phyloP scores from a whole-genome alignment of 2,113 vertebrate genomes.

The Amphiprion percula region DNA sequence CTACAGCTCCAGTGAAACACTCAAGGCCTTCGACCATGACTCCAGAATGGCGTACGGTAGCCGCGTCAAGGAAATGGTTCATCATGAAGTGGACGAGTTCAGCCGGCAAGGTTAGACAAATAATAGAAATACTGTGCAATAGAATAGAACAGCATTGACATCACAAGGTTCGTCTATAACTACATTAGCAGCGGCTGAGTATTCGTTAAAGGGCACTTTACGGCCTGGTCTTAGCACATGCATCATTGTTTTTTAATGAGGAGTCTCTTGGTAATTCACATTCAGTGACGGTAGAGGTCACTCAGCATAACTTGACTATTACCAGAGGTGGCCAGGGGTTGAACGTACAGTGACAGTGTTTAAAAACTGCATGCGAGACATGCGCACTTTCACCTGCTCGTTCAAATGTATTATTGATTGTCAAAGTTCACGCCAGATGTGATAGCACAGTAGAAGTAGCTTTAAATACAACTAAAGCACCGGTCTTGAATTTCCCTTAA shows the following conservation, averaged over 20 bases:
- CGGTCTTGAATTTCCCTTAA: background rate
- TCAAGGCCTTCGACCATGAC: conserved; percentile 98
- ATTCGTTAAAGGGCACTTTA: conserved; percentile 30
- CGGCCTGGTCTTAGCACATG: conserved; percentile 20
- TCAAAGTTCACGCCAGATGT: conserved; percentile 27
- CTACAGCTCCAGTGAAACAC: conserved; percentile 98
- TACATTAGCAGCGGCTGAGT: conserved; percentile 21
- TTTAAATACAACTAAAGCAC: background rate
- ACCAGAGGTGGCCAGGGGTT: conserved; percentile 22
- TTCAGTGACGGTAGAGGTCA: conserved; percentile 43
- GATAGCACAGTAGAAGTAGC: conserved; percentile 3
- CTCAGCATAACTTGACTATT: conserved; percentile 17
- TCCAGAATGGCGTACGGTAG: conserved; percentile 89
- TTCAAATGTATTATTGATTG: conserved; percentile 43
- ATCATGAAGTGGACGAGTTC: conserved; percentile 95
- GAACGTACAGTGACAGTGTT: conserved; percentile 5
- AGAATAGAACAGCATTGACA: conserved; percentile 12
- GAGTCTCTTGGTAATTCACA: conserved; percentile 40
- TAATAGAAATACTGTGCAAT: background rate
- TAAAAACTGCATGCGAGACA: conserved; percentile 52
- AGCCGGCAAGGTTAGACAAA: conserved; percentile 88
- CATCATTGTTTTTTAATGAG: conserved; percentile 54
- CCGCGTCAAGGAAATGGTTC: conserved; percentile 94
- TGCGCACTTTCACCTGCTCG: conserved; percentile 7
- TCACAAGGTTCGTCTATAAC: background rate